phyloP scores from a whole-genome alignment of 2,888 invertebrate genomes.

The Archips crataeganus region DNA sequence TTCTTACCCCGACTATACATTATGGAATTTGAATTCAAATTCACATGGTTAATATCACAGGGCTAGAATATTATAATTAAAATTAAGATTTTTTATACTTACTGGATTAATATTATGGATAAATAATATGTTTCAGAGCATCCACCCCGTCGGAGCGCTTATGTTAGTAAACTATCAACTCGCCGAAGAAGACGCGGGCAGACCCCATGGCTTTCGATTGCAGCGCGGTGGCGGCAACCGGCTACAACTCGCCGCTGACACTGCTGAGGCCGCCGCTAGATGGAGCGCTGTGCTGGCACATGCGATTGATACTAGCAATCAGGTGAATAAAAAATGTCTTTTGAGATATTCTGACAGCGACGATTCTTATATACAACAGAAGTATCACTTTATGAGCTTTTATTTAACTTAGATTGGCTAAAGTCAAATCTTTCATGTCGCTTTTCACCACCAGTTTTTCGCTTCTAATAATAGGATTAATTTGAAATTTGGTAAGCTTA shows the following conservation, averaged over 20 bases:
- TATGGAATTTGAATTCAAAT: too few species aligned
- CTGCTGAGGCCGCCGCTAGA: conserved; percentile 89
- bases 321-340: conserved; percentile 69
- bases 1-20: too few species aligned
- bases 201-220: conserved; percentile 89
- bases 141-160: conserved; percentile 95
- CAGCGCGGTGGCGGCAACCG: conserved; percentile 90
- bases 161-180: conserved; percentile 94
- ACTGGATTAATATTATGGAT: not conserved
- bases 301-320: conserved; percentile 90
- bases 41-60: too few species aligned
- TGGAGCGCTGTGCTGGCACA: conserved; percentile 93
- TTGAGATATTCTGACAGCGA: too few species aligned
- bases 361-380: too few species aligned
- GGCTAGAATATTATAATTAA: too few species aligned
- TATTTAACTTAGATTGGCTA: too few species aligned
- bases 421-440: too few species aligned
- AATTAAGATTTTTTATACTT: too few species aligned
- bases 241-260: conserved; percentile 93
- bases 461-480: too few species aligned
- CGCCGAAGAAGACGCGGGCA: conserved; percentile 87
- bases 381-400: not conserved
- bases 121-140: conserved; percentile 86
- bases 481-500: too few species aligned
- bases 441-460: too few species aligned